Evolutionary conservation across 2,888 invertebrate species (phyloP), one percentile per base, ranked within the genome.

Genomic region (Scaeva pyrastri): DNA sequence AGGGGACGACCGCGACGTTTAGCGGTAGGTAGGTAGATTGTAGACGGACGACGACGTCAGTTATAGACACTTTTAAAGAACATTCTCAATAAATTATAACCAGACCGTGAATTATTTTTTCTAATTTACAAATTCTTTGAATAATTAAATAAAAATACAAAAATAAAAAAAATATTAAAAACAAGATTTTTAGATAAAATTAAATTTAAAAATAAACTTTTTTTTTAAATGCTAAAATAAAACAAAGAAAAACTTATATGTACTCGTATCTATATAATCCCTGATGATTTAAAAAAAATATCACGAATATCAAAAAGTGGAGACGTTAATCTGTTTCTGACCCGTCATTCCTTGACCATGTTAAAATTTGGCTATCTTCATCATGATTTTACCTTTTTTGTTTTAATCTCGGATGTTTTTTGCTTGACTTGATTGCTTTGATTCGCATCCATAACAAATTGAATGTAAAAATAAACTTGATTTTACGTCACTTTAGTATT

Each of bases 81-180:
- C 31, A 31, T 31, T 48, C 75, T 50, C 45, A 64, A 73, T 60
- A 82, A 7, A 31, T 31, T 31, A 31, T 31, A 31, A 72, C 82
- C 77, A 77, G 77, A 77, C 66, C 82, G 82, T 66, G 68, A 71
- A 43, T 76, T 68, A 72, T 52, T 77, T 52, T 77, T 76, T 75
- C 58, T 76, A 76, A 76, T 71, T 76, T 71, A 41, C 21, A 72
- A 82, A 82, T 72, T 82, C 72, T 68, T 72, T 82, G 77, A 72
- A 77, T 77, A 73, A 71, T 81, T 75, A 70, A 75, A 81, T 64
- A 74, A 68, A 48, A 14, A 16, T 8, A 41, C 66, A 3, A 12
- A 41, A 66, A 3, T 45, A 41, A 55, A 43, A 14, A 41, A 66
- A 36, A 39, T 4, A 48, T 43, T 1, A 14, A 41, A 58, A 55